Conservation (phyloP, 2,888 invertebrate species). For the Operophtera brumata region DNA sequence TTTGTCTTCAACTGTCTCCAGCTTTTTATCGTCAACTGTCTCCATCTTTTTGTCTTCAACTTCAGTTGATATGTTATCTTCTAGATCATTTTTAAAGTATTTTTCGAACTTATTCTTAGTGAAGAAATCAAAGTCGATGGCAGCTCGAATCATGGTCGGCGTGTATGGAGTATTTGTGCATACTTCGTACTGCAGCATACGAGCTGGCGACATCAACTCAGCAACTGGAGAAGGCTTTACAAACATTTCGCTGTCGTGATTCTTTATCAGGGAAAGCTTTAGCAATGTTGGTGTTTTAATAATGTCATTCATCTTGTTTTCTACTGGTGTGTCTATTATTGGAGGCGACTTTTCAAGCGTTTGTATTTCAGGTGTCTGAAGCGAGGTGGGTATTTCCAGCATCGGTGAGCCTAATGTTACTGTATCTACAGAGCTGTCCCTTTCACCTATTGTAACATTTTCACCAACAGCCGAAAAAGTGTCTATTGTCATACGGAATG, state of each 20-base stretch:
- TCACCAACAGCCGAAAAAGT: slow-evolving; percentile 65
- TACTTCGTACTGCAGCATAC: slow-evolving; percentile 71
- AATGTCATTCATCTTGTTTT: slow-evolving; percentile 33
- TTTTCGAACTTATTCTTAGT: slow-evolving; percentile 63
- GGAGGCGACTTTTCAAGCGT: slow-evolving; percentile 43
- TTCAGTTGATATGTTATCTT: slow-evolving; percentile 24
- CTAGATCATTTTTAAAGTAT: slow-evolving; percentile 52
- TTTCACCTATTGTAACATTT: slow-evolving; percentile 64
- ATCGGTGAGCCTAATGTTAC: slow-evolving; percentile 41
- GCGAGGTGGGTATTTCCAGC: slow-evolving; percentile 35
- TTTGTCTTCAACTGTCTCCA: slow-evolving; percentile 44
- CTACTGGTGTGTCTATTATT: slow-evolving; percentile 54
- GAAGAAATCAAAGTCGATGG: slow-evolving; percentile 70
- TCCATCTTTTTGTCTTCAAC: slow-evolving; percentile 19
- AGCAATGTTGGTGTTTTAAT: slow-evolving; percentile 48
- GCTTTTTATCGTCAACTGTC: slow-evolving; percentile 26
- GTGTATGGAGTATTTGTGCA: slow-evolving; percentile 53
- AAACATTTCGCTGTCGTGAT: slow-evolving; percentile 58
- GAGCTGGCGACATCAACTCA: slow-evolving; percentile 72
- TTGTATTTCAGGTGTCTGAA: slow-evolving; percentile 39
- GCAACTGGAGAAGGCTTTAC: slow-evolving; percentile 65
- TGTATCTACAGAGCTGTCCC: slow-evolving; percentile 51
- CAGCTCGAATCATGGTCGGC: slow-evolving; percentile 73
- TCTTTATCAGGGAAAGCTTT: slow-evolving; percentile 58
- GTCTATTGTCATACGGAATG: slow-evolving; percentile 68